Evolutionary conservation across 2,888 invertebrate species (phyloP).

Genomic region (Leptopilina syphax): DNA sequence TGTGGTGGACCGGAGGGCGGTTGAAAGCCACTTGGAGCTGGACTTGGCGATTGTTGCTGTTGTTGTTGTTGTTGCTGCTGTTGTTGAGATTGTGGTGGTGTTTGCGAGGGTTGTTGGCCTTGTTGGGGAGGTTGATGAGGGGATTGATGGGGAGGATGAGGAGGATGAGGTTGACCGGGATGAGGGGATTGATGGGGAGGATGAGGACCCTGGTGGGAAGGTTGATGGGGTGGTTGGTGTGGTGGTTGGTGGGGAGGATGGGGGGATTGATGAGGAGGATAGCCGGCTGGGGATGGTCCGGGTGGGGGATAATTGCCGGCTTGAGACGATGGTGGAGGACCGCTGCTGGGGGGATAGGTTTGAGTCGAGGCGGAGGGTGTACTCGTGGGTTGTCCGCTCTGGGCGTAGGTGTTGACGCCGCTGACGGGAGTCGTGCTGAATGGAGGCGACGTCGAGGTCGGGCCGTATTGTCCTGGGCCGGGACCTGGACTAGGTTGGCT

Average conservation of each 20-base stretch:
- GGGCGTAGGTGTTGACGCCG: constrained; percentile 73
- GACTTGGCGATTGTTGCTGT: constrained; percentile 77
- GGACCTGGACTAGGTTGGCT: constrained; percentile 78
- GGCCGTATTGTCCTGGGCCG: constrained; percentile 72
- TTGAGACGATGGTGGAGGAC: constrained; percentile 73
- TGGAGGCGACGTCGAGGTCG: constrained; percentile 74
- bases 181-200: constrained; percentile 69
- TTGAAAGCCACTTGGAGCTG: constrained; percentile 79
- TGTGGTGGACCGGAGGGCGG: constrained; percentile 73
- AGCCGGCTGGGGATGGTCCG: constrained; percentile 82
- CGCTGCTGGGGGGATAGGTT: constrained; percentile 81
- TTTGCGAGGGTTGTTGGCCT: constrained; percentile 76
- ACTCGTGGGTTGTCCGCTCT: constrained; percentile 73
- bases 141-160: constrained; percentile 76
- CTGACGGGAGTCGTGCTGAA: constrained; percentile 70
- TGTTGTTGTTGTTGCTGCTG: constrained; percentile 75
- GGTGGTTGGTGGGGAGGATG: constrained; percentile 81
- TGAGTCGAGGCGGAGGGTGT: constrained; percentile 78
- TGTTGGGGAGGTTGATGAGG: constrained; percentile 78
- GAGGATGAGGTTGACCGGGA: constrained; percentile 66
- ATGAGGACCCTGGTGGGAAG: constrained; percentile 79
- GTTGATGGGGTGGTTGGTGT: constrained; percentile 79
- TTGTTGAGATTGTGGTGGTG: constrained; percentile 77
- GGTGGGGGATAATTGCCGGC: constrained; percentile 78
- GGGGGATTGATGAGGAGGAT: constrained; percentile 78